Conservation (phyloP, 2,888 invertebrate species). For the Netelia fuscicornis region DNA sequence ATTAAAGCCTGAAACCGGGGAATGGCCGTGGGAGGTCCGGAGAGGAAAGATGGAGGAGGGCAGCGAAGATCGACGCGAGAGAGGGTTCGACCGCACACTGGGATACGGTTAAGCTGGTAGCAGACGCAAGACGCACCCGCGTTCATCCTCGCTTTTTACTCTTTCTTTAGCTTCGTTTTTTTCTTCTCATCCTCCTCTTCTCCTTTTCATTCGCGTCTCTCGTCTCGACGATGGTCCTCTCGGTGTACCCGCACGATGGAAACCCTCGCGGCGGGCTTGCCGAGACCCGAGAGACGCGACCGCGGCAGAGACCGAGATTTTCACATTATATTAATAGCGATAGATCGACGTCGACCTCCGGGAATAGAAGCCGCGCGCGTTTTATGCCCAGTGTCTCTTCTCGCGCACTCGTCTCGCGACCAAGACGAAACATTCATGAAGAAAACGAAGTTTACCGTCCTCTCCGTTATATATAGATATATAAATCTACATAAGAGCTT, state of each 20-base stretch:
- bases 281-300: conserved; percentile 60
- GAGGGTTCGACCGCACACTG: conserved; percentile 31
- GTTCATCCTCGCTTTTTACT: conserved; percentile 40
- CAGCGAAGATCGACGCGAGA: conserved; percentile 38
- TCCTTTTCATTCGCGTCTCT: conserved; percentile 34
- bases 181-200: conserved; percentile 9
- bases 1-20: conserved; percentile 65
- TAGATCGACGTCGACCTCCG: conserved; percentile 69
- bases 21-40: conserved; percentile 65
- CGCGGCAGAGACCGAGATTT: conserved; percentile 65
- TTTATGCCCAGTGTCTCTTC: conserved; percentile 21
- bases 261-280: conserved; percentile 37
- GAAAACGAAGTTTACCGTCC: conserved; percentile 11
- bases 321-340: conserved; percentile 76
- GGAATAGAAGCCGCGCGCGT: conserved; percentile 63
- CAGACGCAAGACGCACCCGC: conserved; percentile 61
- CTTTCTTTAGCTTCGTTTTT: conserved; percentile 18
- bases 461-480: background rate
- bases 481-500: background rate
- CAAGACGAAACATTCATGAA: conserved; percentile 41
- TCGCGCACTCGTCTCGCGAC: conserved; percentile 26
- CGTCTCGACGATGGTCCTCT: conserved; percentile 37
- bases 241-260: conserved; percentile 30
- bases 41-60: conserved; percentile 35
- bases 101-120: conserved; percentile 52